Conservation (phyloP, 2,113 vertebrate species). For the Neogobius melanostomus region DNA sequence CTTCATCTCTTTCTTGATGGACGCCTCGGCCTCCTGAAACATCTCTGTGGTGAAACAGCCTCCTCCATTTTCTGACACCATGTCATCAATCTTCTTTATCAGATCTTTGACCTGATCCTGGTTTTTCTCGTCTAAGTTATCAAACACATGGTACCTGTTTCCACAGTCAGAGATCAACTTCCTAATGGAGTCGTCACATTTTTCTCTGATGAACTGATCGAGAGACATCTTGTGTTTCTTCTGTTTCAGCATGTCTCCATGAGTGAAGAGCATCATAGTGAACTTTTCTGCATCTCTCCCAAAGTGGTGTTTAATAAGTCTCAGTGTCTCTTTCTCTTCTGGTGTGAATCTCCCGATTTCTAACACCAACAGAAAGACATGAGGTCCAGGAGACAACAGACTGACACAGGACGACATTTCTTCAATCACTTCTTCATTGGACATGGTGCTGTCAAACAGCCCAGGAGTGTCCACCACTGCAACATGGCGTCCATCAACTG, state of each 20-base stretch:
- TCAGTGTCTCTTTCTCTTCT: background rate
- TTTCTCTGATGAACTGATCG: background rate
- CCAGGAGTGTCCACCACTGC: constrained; percentile 5
- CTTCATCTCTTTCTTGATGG: background rate
- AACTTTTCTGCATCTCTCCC: background rate
- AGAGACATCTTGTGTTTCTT: background rate
- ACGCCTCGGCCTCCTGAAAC: background rate
- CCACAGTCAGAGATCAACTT: background rate
- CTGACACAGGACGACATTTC: background rate
- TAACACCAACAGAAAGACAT: constrained; percentile 5
- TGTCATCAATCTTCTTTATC: background rate
- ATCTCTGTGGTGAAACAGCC: background rate
- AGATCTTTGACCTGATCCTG: background rate
- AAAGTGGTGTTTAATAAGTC: background rate
- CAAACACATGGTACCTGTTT: background rate
- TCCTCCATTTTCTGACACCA: background rate
- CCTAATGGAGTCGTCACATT: background rate
- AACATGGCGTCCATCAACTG: background rate
- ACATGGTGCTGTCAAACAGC: background rate
- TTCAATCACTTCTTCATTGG: background rate
- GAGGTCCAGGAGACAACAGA: background rate
- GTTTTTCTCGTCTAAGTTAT: background rate
- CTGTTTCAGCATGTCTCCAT: background rate
- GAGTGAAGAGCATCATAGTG: background rate
- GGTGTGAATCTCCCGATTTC: background rate